Evolutionary conservation across 2,888 invertebrate species (phyloP).

Genomic region (Gonocerus acuteangulatus): DNA sequence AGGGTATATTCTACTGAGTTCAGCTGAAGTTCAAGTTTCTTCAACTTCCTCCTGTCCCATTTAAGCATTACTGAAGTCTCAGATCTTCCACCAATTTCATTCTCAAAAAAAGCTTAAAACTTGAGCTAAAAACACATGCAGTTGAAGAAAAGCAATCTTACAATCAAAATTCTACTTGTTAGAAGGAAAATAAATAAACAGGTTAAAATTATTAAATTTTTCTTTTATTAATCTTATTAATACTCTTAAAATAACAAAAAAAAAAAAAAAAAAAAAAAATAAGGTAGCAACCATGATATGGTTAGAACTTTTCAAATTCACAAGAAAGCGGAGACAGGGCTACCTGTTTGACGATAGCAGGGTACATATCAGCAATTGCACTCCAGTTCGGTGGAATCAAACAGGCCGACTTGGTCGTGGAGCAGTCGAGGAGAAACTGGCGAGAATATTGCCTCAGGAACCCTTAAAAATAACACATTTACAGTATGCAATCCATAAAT

Average conservation of each 20-base stretch:
- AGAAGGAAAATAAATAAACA: no score
- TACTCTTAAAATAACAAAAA: background rate
- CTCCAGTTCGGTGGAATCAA: constrained; percentile 39
- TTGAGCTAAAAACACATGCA: no score
- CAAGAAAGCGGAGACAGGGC: background rate
- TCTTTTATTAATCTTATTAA: background rate
- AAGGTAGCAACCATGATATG: background rate
- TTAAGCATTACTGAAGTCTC: no score
- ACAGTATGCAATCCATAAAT: background rate
- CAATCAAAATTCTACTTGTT: no score
- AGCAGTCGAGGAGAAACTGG: constrained; percentile 52
- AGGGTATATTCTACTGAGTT: no score
- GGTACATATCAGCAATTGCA: constrained; percentile 36
- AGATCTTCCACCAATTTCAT: no score
- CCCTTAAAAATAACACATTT: background rate
- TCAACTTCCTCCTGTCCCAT: no score
- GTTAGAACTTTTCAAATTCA: background rate
- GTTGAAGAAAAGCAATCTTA: no score
- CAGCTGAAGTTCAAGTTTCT: no score
- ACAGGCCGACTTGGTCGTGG: constrained; percentile 45
- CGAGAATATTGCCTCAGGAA: constrained; percentile 45
- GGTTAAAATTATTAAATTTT: background rate
- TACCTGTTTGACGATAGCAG: constrained; percentile 40
- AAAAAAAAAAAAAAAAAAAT: background rate
- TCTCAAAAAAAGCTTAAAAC: no score